Base-by-base conservation (phyloP, 1,140 invertebrate genomes). In the Lerema accius region DNA sequence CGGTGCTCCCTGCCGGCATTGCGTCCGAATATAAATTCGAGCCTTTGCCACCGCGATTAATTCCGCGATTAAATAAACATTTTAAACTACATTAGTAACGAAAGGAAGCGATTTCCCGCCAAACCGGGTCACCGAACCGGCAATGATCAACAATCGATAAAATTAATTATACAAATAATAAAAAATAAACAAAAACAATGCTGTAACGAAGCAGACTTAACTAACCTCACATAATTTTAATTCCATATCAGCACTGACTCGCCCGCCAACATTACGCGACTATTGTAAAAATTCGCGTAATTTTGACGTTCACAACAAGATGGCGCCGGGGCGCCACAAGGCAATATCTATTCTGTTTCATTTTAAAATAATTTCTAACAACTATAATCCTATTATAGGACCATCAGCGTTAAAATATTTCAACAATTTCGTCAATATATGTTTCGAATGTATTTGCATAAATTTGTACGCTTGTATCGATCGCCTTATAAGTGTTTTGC, bases 131-230 rank as follows among this genome's bases (percentile, higher is more conserved):
- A 62, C 58, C 53, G 35, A 51, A 68, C 62, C 55, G 50, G 70
- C 50, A 66, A 70, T 50, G 19, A 56, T 69, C 66, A 76, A 76
- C 70, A 69, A 69, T 73, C 48, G 67, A 71, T 76, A 76, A 70
- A 73, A 73, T 64, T 63, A 67, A 69, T 62, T 59, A 69, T 69
- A 69, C 58, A 35, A 65, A 67, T 65, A 65, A 61, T 66, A 28
- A 69, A 56, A 67, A 50, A 62, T 7, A 65, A 71, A 67, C 64
- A 46, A 72, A 78, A 76, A 73, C 76, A 73, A 78, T 70, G 67
- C 75, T 59, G 48, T 65, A 65, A 65, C 69, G 53, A 69, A 66
- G 69, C 63, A 60, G 46, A 65, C 65, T 37, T 69, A 59, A 58
- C 45, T 65, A 65, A 67, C 45, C 45, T 64, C 50, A 59, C 45